Evolutionary conservation across 64 coral and sea anemone species (phyloP), one percentile per base, ranked within the genome.

Genomic region (Pachyseris speciosa): DNA sequence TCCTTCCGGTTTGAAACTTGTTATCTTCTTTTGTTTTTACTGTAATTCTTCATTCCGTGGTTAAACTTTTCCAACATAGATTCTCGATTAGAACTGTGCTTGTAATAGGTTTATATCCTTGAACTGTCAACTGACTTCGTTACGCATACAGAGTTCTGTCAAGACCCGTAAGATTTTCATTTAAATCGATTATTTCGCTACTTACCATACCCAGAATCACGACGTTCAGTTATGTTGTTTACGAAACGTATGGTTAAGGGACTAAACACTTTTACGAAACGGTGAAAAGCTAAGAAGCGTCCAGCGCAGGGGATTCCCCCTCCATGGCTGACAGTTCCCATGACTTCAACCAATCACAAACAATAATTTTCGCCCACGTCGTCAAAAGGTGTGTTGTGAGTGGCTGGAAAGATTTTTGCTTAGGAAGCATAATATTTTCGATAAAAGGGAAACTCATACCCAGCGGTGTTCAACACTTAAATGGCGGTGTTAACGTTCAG

Each of bases 241-340:
- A 16, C 1, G 64, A 30, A 7, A 5, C 19, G 5, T 24, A 24
- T 7, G 5, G 4, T 64, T 29, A 8, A 0, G n/a, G 29, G 15
- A 40, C 17, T 39, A 22, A 6, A 70, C 0, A 2, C 0, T 37
- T 4, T 0, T 0, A 0, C 6, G 1, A 0, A 17, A 32, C 67
- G 37, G 15, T 1, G 1, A 40, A 39, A 20, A 0, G 5, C 34
- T 40, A 70, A 17, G 22, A 70, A 16, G 67, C 17, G 58, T 70
- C 16, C 2, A 9, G 1, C 25, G 17, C 2, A 15, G 67, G 67
- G 67, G 67, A 70, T 70, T 70, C 67, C 67, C 67, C 67, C 34
- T 40, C 33, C 15, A 11, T 37, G 11, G 7, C 29, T 15, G 16
- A 5, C 32, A 19, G 9, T 70, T 37, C 1, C 7, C 12, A 37